Conservation (phyloP, 1,140 invertebrate species). For the Solenopsis fugax region DNA sequence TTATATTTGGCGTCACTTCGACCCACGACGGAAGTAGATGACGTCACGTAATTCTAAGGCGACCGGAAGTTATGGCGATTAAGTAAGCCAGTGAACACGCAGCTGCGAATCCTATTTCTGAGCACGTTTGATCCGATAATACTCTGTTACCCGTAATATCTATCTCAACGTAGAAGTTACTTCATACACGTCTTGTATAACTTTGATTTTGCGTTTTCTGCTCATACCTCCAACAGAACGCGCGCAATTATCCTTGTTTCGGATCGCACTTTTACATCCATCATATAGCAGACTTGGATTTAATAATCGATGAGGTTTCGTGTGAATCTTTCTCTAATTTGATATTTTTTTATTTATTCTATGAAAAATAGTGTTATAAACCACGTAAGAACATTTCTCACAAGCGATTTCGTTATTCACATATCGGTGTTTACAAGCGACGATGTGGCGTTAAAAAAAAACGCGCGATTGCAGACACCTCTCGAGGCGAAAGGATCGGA, state of each 20-base stretch:
- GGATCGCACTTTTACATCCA: background rate
- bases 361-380: background rate
- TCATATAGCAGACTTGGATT: background rate
- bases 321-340: background rate
- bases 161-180: conserved; percentile 34
- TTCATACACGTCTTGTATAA: background rate
- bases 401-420: conserved; percentile 11
- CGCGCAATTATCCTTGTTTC: background rate
- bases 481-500: conserved; percentile 50
- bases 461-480: conserved; percentile 40
- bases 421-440: conserved; percentile 34
- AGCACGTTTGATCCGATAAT: conserved; percentile 51
- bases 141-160: conserved; percentile 34
- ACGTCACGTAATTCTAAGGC: conserved; percentile 71
- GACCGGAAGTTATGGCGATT: conserved; percentile 78
- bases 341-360: background rate
- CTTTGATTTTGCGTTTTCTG: background rate
- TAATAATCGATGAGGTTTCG: background rate
- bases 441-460: conserved; percentile 26
- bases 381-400: background rate
- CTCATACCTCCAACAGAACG: background rate
- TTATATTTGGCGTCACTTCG: conserved; percentile 70
- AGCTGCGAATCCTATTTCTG: conserved; percentile 80
- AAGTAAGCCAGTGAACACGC: conserved; percentile 60
- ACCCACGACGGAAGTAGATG: conserved; percentile 55